Evolutionary conservation across 2,797 vertebrate genomes (phyloP).

Genomic region (Masticophis lateralis): DNA sequence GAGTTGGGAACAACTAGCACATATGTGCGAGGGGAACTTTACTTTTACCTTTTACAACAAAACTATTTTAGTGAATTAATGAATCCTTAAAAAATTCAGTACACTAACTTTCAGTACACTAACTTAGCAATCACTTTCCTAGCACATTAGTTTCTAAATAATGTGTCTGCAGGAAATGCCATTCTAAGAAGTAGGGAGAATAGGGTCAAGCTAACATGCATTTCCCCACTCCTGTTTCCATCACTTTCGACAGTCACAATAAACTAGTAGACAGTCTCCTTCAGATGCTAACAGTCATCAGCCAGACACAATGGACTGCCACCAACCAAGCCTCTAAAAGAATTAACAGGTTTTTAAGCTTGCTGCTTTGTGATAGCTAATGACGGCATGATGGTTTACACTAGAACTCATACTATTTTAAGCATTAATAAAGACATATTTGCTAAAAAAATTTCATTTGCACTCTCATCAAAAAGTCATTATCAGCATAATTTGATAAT

Average conservation of each 20-base stretch:
- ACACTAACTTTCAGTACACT: slow-evolving; percentile 7
- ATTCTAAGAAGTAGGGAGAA: neutral
- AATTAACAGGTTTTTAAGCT: neutral
- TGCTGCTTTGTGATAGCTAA: slow-evolving; percentile 27
- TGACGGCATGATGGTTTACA: neutral
- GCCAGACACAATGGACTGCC: neutral
- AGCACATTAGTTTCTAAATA: slow-evolving; percentile 20
- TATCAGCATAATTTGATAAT: neutral
- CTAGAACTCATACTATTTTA: neutral
- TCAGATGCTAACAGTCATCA: slow-evolving; percentile 24
- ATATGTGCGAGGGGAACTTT: too few species aligned
- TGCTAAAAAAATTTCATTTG: neutral
- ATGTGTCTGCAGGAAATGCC: neutral
- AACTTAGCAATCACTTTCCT: slow-evolving; percentile 6
- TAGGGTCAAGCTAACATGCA: slow-evolving; percentile 27
- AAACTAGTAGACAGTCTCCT: neutral
- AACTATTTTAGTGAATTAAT: neutral
- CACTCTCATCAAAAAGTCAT: neutral
- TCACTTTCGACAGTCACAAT: neutral
- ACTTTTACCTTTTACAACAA: neutral
- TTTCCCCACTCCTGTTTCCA: slow-evolving; percentile 11
- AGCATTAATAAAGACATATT: neutral
- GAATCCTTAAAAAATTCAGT: slow-evolving; percentile 18
- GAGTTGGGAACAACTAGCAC: too few species aligned
- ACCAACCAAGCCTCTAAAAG: neutral